Evolutionary conservation across 2,888 invertebrate species (phyloP).

Genomic region (Ophioninae sp.): DNA sequence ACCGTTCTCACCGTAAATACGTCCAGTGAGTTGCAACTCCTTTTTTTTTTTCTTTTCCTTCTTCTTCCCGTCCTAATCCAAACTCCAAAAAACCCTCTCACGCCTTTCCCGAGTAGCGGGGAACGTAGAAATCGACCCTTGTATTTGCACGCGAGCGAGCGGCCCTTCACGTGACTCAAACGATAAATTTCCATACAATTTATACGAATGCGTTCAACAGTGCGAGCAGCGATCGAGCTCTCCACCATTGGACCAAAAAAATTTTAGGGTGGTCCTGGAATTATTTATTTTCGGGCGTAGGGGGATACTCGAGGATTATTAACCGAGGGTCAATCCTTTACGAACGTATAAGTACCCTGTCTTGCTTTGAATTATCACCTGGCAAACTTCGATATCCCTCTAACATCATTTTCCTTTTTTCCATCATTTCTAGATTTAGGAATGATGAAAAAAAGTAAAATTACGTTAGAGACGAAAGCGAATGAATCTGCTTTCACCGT

Average conservation of each 20-base stretch:
- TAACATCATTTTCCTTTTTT: background rate
- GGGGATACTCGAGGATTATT: slow-evolving; percentile 36
- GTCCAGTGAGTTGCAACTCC: slow-evolving; percentile 80
- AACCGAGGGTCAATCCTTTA: slow-evolving; percentile 54
- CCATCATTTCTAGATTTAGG: background rate
- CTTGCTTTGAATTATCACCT: slow-evolving; percentile 33
- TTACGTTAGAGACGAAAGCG: too few species aligned
- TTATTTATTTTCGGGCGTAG: slow-evolving; percentile 54
- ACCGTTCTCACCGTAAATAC: slow-evolving; percentile 81
- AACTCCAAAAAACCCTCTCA: slow-evolving; percentile 39
- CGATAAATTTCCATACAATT: slow-evolving; percentile 75
- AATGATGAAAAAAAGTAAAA: too few species aligned
- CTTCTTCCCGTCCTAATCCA: slow-evolving; percentile 71
- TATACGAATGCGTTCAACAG: slow-evolving; percentile 60
- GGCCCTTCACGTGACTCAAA: slow-evolving; percentile 52
- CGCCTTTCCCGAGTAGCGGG: slow-evolving; percentile 35
- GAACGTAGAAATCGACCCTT: slow-evolving; percentile 42
- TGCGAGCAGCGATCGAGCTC: slow-evolving; percentile 35
- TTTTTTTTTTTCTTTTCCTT: slow-evolving; percentile 72
- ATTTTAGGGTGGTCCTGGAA: slow-evolving; percentile 39
- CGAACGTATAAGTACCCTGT: slow-evolving; percentile 43
- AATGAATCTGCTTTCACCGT: slow-evolving; percentile 37
- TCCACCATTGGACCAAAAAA: slow-evolving; percentile 41
- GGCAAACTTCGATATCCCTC: background rate
- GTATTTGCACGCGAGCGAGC: slow-evolving; percentile 61